Base-by-base conservation (phyloP, 2,797 vertebrate species). In the Apogon hyalosoma region DNA sequence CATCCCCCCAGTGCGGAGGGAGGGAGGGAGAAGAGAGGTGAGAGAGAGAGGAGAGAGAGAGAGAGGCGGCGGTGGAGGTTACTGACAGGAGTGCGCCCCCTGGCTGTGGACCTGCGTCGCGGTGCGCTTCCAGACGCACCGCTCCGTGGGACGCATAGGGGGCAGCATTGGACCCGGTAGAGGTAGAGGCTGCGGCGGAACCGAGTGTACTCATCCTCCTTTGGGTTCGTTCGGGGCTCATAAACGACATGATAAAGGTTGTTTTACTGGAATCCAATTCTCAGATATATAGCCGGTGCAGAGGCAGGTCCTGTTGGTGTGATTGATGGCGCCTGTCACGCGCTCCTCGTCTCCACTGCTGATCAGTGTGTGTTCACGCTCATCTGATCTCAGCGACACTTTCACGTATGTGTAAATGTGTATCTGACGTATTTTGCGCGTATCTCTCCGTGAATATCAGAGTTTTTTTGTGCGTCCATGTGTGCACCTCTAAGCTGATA, bases 91-190 rank as follows among this genome's bases (percentile, higher is more conserved):
- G 74, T 63, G 87, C 87, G 85, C 77, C 89, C 77, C 79, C 87
- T 86, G 68, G 78, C 67, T 55, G 80, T 14, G 4, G 0, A 7
- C 14, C 1, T 6, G 51, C 14, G 56, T 36, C 18, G 80, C 50
- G 54, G 46, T 56, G 14, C 0, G 0, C 36, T 2, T 0, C 15
- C 41, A 13, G 39, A 36, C 63, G 87, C 84, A 77, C 39, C 43
- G 31, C 72, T 80, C 65, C 24, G 2, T n/a, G 63, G 38, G 19
- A 79, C 86, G 62, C 66, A 79, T 80, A 85, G 87, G 85, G 66
- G 90, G 89, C 90, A 89, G 87, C 83, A 87, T 82, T 39, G 86
- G 77, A 62, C 73, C 51, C 88, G 65, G n/a, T 64, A 58, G 45
- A 55, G 54, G 28, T 43, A 12, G n/a, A 28, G 40, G 12, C 55